Evolutionary conservation across 2,888 invertebrate species (phyloP).

Genomic region (Bedellia somnulentella): DNA sequence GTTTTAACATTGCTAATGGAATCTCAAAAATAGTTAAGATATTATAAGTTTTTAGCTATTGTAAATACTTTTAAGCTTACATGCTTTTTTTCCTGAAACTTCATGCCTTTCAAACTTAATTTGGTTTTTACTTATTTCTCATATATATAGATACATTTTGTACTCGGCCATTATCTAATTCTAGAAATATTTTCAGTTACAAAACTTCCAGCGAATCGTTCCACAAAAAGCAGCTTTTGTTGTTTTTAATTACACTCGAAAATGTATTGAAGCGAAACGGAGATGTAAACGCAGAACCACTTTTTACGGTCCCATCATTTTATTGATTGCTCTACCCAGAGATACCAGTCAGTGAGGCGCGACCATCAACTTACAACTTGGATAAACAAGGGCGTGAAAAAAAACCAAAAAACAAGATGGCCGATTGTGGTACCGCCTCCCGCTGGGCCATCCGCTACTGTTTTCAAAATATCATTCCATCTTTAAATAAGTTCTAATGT

Average conservation of each 20-base stretch:
- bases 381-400: constrained; percentile 54
- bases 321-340: constrained; percentile 58
- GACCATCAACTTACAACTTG: constrained; percentile 35
- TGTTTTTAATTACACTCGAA: constrained; percentile 26
- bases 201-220: too few relatives aligned
- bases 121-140: too few relatives aligned
- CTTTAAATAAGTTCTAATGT: constrained; percentile 8
- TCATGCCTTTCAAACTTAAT: too few relatives aligned
- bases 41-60: too few relatives aligned
- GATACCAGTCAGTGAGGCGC: constrained; percentile 43
- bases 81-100: too few relatives aligned
- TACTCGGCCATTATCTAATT: too few relatives aligned
- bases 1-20: too few relatives aligned
- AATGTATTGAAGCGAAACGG: constrained; percentile 18
- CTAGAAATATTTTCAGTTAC: too few relatives aligned
- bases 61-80: too few relatives aligned
- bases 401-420: constrained; percentile 48
- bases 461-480: constrained; percentile 51
- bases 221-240: constrained; percentile 2
- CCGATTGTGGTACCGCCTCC: constrained; percentile 46
- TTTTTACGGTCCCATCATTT: constrained; percentile 45
- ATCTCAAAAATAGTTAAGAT: too few relatives aligned
- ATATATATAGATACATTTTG: too few relatives aligned
- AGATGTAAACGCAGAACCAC: constrained; percentile 16
- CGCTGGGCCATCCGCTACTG: constrained; percentile 45